Conservation (phyloP, 1,140 invertebrate genomes). For the Stegodyphus mimosarum region DNA sequence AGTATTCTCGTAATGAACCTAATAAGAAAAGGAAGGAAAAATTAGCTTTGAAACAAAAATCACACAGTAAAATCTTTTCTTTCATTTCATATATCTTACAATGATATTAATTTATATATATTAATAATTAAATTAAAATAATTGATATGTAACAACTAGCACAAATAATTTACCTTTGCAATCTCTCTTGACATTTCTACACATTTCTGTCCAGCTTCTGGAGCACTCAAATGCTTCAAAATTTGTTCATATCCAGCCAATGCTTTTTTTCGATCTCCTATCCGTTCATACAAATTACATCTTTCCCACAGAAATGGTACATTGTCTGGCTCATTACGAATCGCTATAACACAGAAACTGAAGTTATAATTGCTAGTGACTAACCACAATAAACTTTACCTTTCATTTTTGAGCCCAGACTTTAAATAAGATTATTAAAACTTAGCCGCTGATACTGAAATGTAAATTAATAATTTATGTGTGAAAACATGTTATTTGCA, state of each 20-base stretch:
- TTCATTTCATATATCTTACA: no score
- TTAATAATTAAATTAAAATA: no score
- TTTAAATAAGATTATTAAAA: no score
- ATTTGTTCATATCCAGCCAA: slow-evolving; percentile 81
- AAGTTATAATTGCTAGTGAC: not conserved
- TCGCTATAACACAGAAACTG: slow-evolving; percentile 64
- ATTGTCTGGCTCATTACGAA: slow-evolving; percentile 71
- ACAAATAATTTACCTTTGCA: slow-evolving; percentile 70
- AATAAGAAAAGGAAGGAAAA: no score
- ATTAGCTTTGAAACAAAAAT: no score
- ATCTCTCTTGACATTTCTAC: slow-evolving; percentile 82
- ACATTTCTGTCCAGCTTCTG: slow-evolving; percentile 76
- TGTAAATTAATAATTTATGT: not conserved
- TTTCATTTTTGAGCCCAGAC: no score
- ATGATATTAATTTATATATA: no score
- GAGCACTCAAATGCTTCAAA: slow-evolving; percentile 73
- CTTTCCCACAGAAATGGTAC: slow-evolving; percentile 79
- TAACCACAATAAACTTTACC: no score
- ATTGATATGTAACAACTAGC: no score
- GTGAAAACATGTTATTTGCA: not conserved
- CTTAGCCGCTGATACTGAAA: no score
- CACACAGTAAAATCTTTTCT: no score
- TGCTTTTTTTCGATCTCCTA: slow-evolving; percentile 78
- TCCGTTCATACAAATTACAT: slow-evolving; percentile 76
- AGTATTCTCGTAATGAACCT: slow-evolving; percentile 78